These are phyloP conservation scores for Carcinoscorpius rotundicauda DNA, from an alignment of 1,140 invertebrate genomes.

Conservation along the genomic window DNA sequence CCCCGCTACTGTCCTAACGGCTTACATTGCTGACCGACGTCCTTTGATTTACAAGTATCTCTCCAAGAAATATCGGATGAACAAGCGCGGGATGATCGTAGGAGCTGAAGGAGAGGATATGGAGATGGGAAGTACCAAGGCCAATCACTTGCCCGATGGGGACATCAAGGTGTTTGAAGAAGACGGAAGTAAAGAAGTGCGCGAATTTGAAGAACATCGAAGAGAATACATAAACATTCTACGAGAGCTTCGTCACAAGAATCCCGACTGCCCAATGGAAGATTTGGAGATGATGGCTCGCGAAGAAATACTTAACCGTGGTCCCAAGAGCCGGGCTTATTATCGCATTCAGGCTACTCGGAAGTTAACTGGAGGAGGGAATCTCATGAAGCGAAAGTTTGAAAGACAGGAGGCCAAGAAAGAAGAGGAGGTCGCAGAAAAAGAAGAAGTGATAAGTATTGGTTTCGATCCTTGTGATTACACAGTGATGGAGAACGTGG, in stretches of 20 bases:
- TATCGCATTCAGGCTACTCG: constrained; percentile 74
- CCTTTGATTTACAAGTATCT: constrained; percentile 83
- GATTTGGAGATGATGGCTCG: constrained; percentile 88
- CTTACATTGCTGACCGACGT: constrained; percentile 86
- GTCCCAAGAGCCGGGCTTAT: constrained; percentile 90
- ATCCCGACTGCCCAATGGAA: constrained; percentile 70
- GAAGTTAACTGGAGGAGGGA: constrained; percentile 86
- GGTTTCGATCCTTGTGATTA: constrained; percentile 95
- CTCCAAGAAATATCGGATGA: constrained; percentile 76
- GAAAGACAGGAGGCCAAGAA: constrained; percentile 50
- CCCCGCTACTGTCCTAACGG: constrained; percentile 85
- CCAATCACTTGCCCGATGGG: constrained; percentile 29
- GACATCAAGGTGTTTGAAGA: constrained; percentile 40
- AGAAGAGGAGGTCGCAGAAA: constrained; percentile 31
- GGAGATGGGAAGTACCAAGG: constrained; percentile 47
- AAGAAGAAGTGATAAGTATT: constrained; percentile 43
- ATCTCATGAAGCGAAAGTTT: constrained; percentile 68
- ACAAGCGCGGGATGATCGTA: constrained; percentile 76
- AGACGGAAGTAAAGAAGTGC: constrained; percentile 50
- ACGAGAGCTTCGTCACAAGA: constrained; percentile 70
- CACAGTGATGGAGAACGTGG: constrained; percentile 96
- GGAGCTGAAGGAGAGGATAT: constrained; percentile 55
- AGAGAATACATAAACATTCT: constrained; percentile 83
- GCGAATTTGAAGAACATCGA: constrained; percentile 80
- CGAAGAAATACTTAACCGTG: constrained; percentile 78